phyloP scores from a whole-genome alignment of 2,888 invertebrate genomes.

The Lithophane semibrunnea region DNA sequence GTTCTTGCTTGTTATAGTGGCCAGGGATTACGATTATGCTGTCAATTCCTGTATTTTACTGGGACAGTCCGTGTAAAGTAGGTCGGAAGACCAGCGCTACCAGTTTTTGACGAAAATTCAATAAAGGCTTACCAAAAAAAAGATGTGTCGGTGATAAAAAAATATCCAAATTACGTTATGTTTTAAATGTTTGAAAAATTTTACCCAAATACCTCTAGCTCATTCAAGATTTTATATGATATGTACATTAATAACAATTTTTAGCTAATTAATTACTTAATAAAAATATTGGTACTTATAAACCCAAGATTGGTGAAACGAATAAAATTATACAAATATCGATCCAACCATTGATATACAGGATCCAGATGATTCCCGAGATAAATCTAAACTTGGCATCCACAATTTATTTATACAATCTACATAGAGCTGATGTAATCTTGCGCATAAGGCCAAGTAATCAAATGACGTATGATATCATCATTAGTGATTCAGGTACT shows the following conservation, averaged over 20 bases:
- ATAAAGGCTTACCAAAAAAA: not conserved
- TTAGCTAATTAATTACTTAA: no score
- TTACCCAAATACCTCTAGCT: not conserved
- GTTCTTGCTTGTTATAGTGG: not conserved
- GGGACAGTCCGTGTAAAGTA: not conserved
- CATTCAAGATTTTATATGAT: not conserved
- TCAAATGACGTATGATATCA: conserved; percentile 29
- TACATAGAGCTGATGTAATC: conserved; percentile 26
- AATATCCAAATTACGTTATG: not conserved
- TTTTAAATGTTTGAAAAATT: not conserved
- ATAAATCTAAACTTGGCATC: conserved; percentile 12
- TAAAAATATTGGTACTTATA: no score
- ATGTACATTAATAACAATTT: no score
- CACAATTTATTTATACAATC: not conserved
- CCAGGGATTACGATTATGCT: not conserved
- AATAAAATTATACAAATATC: not conserved
- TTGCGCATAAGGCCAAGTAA: conserved; percentile 16
- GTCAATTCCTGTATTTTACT: conserved; percentile 15
- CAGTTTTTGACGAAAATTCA: not conserved
- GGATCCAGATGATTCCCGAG: no score
- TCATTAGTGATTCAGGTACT: conserved; percentile 8
- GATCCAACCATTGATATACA: not conserved
- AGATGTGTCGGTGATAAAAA: not conserved
- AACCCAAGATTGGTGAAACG: not conserved
- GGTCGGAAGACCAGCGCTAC: not conserved